Conservation (phyloP, 2,113 vertebrate species). For the Callipepla californica region DNA sequence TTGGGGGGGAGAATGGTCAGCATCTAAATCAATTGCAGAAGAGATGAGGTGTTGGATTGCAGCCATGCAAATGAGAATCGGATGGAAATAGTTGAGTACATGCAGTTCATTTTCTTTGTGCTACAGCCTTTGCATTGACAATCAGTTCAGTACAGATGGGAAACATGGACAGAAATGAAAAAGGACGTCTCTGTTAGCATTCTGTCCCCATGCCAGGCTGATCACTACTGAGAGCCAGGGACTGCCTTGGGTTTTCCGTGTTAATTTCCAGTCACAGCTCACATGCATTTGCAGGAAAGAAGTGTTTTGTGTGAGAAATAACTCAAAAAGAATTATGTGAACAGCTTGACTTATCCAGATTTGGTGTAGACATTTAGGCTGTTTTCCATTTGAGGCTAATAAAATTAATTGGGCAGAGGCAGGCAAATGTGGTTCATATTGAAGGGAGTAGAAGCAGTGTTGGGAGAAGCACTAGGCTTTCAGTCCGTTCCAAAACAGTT, state of each 20-base stretch:
- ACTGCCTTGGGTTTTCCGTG: fast-evolving
- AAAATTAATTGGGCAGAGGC: not conserved
- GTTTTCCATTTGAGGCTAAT: not conserved
- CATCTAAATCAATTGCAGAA: not conserved
- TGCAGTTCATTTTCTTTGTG: not conserved
- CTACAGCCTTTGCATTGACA: not conserved
- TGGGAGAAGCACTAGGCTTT: not conserved
- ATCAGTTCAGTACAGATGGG: not conserved
- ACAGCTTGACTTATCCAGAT: not conserved
- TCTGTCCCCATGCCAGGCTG: not conserved
- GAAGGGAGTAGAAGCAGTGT: not conserved
- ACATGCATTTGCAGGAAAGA: not conserved
- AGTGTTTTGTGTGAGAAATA: not conserved
- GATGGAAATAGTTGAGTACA: not conserved
- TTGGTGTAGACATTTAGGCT: not conserved
- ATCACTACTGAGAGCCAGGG: not conserved
- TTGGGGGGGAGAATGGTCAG: not conserved
- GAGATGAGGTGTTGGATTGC: not conserved
- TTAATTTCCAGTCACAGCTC: not conserved
- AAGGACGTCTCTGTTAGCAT: not conserved
- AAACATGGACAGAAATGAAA: fast-evolving
- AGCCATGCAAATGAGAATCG: not conserved
- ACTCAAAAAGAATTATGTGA: not conserved
- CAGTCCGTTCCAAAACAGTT: not conserved
- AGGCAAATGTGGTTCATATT: not conserved